Evolutionary conservation across 2,797 vertebrate genomes (phyloP).

Genomic region (Parauchenoglanis punctatus): DNA sequence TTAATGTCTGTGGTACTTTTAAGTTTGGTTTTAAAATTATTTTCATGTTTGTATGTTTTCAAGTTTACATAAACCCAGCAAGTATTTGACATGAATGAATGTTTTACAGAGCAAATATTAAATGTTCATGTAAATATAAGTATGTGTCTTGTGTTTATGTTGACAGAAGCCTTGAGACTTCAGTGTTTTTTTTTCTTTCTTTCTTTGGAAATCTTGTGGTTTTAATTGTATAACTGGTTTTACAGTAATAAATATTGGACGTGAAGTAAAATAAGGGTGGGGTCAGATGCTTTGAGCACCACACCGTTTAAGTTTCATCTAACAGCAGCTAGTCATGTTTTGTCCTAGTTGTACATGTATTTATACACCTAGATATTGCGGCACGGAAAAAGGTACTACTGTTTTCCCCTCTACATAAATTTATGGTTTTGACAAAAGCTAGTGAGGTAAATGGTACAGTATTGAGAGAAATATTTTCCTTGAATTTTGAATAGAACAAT

Average conservation of each 20-base stretch:
- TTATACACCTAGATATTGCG: too few relatives aligned
- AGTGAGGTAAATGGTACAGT: background rate
- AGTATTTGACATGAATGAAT: constrained; percentile 49
- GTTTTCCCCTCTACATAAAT: background rate
- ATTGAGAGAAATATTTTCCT: background rate
- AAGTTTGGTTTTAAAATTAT: constrained; percentile 40
- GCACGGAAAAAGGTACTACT: background rate
- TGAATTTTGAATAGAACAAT: background rate
- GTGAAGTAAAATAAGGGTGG: constrained; percentile 26
- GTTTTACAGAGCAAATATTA: constrained; percentile 48
- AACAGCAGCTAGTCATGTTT: background rate
- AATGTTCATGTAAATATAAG: constrained; percentile 42
- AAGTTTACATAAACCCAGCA: constrained; percentile 53
- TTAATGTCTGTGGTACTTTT: constrained; percentile 50
- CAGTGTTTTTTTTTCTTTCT: background rate
- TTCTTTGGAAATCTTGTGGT: background rate
- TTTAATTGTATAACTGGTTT: constrained; percentile 15
- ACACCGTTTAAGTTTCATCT: background rate
- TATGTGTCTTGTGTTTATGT: constrained; percentile 32
- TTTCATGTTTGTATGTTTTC: constrained; percentile 20
- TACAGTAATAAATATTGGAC: constrained; percentile 36
- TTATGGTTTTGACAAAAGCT: background rate
- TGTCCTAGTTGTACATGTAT: background rate
- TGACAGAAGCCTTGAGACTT: background rate
- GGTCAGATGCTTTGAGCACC: constrained; percentile 27